These are phyloP conservation scores for Pseudopipra pipra DNA, from an alignment of 2,113 vertebrate species.

Conservation along the genomic window DNA sequence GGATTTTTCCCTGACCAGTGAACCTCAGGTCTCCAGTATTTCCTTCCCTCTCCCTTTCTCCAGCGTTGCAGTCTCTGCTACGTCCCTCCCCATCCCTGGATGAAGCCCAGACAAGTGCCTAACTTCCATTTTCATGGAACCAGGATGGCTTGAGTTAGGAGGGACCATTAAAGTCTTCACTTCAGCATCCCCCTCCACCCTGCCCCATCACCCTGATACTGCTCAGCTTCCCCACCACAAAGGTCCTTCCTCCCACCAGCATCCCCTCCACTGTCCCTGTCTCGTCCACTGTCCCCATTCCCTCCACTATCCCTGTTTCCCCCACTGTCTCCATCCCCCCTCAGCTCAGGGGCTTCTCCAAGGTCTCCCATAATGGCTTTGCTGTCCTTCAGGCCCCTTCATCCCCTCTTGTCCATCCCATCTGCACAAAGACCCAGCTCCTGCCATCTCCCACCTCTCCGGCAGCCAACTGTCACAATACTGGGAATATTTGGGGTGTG, in stretches of 20 bases:
- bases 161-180: not conserved
- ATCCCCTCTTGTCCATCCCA: not conserved
- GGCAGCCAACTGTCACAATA: not conserved
- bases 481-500: not conserved
- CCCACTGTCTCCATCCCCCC: not conserved
- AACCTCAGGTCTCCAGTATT: not conserved
- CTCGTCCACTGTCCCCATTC: not conserved
- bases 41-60: not conserved
- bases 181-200: not conserved
- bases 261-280: rapidly evolving
- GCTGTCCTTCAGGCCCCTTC: not conserved
- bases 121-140: not conserved
- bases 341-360: not conserved
- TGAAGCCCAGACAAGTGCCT: rapidly evolving
- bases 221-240: not conserved
- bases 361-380: not conserved
- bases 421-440: not conserved
- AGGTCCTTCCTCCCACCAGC: not conserved
- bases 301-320: not conserved
- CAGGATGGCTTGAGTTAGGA: not conserved
- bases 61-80: not conserved
- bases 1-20: not conserved
- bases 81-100: not conserved
- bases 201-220: not conserved
- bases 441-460: not conserved